Percentiles rank a stretch among this genome's conserved stretches.
Conservation (phyloP, 2,888 invertebrate species). For the Nineta flava region DNA sequence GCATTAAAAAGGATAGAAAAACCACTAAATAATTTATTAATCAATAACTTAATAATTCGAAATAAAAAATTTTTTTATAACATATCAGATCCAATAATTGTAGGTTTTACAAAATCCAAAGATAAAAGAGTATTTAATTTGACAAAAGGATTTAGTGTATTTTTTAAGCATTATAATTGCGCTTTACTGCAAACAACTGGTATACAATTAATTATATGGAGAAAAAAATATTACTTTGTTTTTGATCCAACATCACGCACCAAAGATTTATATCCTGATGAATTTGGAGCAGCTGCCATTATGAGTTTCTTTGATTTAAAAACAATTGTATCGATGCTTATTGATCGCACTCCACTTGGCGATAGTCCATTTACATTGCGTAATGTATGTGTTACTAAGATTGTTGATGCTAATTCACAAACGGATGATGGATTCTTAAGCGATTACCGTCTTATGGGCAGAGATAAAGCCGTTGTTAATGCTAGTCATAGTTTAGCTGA, state of each 20-base stretch:
- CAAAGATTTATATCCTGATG: constrained; percentile 32
- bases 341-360: constrained; percentile 31
- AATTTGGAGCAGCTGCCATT: constrained; percentile 36
- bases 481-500: constrained; percentile 42
- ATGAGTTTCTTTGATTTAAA: constrained; percentile 36
- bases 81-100: constrained; percentile 23
- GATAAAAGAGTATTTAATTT: constrained; percentile 26
- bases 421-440: constrained; percentile 33
- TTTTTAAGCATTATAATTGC: constrained; percentile 34
- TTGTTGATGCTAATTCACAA: constrained; percentile 31
- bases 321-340: constrained; percentile 32
- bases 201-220: constrained; percentile 39
- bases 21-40: too few species aligned
- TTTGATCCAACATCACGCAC: constrained; percentile 46
- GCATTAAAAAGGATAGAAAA: too few species aligned
- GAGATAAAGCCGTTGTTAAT: constrained; percentile 37
- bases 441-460: constrained; percentile 36
- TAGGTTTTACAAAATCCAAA: constrained; percentile 23
- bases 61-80: constrained; percentile 23
- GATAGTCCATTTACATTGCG: constrained; percentile 34
- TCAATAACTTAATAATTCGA: too few species aligned
- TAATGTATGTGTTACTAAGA: constrained; percentile 31
- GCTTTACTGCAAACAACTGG: constrained; percentile 30
- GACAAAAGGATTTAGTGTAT: constrained; percentile 36
- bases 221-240: constrained; percentile 39